These are phyloP conservation scores for Hemitrygon akajei DNA, from an alignment of 2,797 vertebrate species.

Conservation along the genomic window DNA sequence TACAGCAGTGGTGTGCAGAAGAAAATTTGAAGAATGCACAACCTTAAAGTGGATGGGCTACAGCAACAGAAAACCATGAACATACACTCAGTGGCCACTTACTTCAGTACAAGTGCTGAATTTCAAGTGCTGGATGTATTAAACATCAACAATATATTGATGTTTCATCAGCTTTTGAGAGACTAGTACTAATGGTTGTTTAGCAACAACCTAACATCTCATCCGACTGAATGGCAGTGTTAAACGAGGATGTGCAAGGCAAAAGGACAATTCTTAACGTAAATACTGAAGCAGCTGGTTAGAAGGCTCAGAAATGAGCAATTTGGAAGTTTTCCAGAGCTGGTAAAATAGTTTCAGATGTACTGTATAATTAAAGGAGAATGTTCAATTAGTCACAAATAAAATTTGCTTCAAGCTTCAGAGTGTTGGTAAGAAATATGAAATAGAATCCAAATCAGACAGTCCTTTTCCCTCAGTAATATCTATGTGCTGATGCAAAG, in stretches of 20 bases:
- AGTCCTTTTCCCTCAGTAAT: background rate
- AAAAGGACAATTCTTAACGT: slow-evolving; percentile 9
- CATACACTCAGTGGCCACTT: too few relatives aligned
- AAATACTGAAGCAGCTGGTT: slow-evolving; percentile 24
- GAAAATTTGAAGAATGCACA: too few relatives aligned
- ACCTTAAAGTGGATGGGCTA: too few relatives aligned
- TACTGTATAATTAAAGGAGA: background rate
- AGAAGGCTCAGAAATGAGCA: background rate
- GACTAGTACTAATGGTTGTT: background rate
- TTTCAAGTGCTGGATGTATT: background rate
- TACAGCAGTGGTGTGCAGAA: too few relatives aligned
- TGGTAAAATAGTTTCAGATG: background rate
- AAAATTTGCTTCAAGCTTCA: background rate
- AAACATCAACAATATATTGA: too few relatives aligned
- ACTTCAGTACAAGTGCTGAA: too few relatives aligned
- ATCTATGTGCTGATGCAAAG: background rate
- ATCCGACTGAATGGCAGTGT: background rate
- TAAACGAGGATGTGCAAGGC: slow-evolving; percentile 11
- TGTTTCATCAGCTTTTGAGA: background rate
- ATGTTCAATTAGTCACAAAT: background rate
- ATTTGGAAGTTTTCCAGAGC: background rate
- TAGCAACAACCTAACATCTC: background rate
- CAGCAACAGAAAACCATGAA: too few relatives aligned
- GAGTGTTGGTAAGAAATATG: background rate
- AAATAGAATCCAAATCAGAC: background rate